Evolutionary conservation across 2,888 invertebrate genomes (phyloP), one percentile per base, ranked within the genome.

Genomic region (Spatulosminthurus flaviceps): DNA sequence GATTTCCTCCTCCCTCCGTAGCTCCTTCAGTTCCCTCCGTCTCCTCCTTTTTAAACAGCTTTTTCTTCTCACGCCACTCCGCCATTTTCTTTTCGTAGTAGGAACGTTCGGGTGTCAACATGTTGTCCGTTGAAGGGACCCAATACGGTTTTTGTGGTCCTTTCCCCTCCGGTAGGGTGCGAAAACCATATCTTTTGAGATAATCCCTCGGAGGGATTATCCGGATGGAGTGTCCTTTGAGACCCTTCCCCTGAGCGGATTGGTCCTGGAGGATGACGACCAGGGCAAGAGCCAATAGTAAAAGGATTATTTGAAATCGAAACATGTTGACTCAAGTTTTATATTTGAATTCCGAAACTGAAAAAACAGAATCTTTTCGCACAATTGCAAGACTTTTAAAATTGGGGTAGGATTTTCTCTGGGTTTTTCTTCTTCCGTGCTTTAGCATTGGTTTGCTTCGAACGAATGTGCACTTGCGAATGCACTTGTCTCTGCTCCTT

Each of bases 41-140:
- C 9, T 9, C 51, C 5, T 51, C 51, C n/a, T 51, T 51, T 1
- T 1, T n/a, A 2, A 11, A 11, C 7, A 51, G n/a, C 4, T n/a
- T 13, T 16, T 9, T 51, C 16, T 51, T 51, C 51, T 51, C 51
- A 9, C n/a, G 16, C 51, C 51, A 51, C 16, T 51, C 51, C 51
- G 51, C 51, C 51, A 51, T 13, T 16, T 51, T 51, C 16, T 51
- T 51, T n/a, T 51, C n/a, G 51, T 51, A 51, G 51, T 51, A 51
- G 5, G 2, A 19, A 2, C 51, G 5, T 16, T 51, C 51, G 1
- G 51, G 51, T 5, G 51, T 19, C 7, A 51, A 16, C 51, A 51
- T 51, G 9, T 34, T 34, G 16, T 51, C 51, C 5, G 2, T 19
- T 2, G 9, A 2, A 2, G 51, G 16, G 16, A 51, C 51, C 51